Evolutionary conservation across 2,113 vertebrate genomes (phyloP).

Genomic region (Lepus europaeus): DNA sequence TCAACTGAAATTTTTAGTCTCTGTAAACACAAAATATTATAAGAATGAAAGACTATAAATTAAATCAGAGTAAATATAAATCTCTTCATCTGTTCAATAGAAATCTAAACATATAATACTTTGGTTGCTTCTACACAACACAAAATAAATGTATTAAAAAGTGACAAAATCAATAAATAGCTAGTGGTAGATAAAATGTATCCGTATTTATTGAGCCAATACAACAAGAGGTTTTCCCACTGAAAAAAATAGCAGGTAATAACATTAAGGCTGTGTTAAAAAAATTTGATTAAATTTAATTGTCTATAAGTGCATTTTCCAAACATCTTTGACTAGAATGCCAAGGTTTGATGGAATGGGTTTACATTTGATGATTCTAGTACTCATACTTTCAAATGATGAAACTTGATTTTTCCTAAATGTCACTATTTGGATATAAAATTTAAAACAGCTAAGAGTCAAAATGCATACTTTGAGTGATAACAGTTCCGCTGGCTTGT

Average conservation of each 20-base stretch:
- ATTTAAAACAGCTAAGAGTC: constrained; percentile 27
- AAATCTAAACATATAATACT: constrained; percentile 2
- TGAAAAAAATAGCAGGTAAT: constrained; percentile 27
- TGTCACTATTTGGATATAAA: constrained; percentile 46
- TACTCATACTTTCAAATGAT: neutral
- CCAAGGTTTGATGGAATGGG: neutral
- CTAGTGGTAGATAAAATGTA: constrained; percentile 30
- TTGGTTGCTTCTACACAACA: neutral
- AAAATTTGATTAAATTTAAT: constrained; percentile 50
- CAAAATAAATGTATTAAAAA: constrained; percentile 36
- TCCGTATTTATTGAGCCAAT: constrained; percentile 31
- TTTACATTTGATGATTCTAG: neutral
- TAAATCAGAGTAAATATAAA: constrained; percentile 45
- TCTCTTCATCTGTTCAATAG: constrained; percentile 26
- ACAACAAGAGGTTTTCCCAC: neutral
- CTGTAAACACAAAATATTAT: constrained; percentile 1
- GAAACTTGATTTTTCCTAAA: constrained; percentile 18
- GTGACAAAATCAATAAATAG: constrained; percentile 30
- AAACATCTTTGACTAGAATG: constrained; percentile 43
- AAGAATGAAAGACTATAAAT: constrained; percentile 13
- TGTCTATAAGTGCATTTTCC: neutral
- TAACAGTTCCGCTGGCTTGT: constrained; percentile 16
- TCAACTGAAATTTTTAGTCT: neutral
- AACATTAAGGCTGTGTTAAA: neutral
- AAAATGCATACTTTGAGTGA: constrained; percentile 59